These are phyloP conservation scores for Calliopsis andreniformis DNA, from an alignment of 1,140 invertebrate species.

Conservation along the genomic window DNA sequence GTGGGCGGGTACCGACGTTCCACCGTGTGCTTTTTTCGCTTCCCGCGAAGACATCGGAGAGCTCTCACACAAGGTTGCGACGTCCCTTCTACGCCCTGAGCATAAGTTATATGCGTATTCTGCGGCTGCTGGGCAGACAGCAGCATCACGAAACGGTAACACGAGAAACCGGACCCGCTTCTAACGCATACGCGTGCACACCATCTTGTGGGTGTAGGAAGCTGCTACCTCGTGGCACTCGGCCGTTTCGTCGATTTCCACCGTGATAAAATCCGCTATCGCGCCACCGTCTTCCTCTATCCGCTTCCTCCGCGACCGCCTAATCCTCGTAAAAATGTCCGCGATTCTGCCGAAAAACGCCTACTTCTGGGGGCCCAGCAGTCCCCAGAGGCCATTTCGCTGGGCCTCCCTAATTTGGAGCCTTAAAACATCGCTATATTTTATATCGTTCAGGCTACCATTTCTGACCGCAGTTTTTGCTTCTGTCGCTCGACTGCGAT, in stretches of 20 bases:
- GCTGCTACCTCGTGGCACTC: constrained; percentile 28
- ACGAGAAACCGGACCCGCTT: constrained; percentile 64
- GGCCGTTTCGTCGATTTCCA: constrained; percentile 50
- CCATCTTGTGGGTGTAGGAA: constrained; percentile 38
- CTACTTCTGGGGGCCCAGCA: not conserved
- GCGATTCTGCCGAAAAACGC: constrained; percentile 3
- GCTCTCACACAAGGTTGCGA: constrained; percentile 33
- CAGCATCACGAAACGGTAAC: constrained; percentile 66
- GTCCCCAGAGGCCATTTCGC: constrained; percentile 1
- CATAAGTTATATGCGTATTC: constrained; percentile 67
- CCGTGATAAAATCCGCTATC: constrained; percentile 49
- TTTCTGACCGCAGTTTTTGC: not conserved
- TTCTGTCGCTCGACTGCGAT: not conserved
- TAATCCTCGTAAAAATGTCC: constrained; percentile 52
- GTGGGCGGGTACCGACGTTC: constrained; percentile 27
- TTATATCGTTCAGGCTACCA: not conserved
- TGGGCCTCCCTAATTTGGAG: constrained; percentile 1
- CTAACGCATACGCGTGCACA: constrained; percentile 21
- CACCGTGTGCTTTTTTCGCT: not conserved
- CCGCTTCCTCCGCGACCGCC: constrained; percentile 4
- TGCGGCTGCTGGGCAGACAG: constrained; percentile 54
- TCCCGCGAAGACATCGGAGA: not conserved
- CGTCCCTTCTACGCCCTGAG: constrained; percentile 43
- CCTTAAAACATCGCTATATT: not conserved
- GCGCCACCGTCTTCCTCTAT: constrained; percentile 24